These are phyloP conservation scores for Polietes domitor DNA, from an alignment of 2,888 invertebrate species.

Conservation along the genomic window DNA sequence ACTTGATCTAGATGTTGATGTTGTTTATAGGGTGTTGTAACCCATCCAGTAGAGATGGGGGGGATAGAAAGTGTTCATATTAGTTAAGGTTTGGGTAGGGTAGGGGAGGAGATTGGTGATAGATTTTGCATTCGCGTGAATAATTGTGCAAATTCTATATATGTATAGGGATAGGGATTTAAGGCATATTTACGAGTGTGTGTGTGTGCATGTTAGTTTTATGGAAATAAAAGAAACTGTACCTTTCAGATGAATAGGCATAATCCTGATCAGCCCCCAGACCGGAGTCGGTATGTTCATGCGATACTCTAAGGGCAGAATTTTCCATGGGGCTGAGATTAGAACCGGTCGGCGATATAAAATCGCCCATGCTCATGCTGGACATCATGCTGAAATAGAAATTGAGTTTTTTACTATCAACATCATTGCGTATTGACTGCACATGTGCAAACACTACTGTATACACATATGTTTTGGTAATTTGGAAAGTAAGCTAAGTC, in stretches of 20 bases:
- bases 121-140: not conserved
- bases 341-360: slow-evolving; percentile 80
- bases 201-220: not conserved
- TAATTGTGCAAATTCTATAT: slow-evolving; percentile 5
- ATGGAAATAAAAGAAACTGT: slow-evolving; percentile 56
- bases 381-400: slow-evolving; percentile 79
- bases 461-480: too few species aligned
- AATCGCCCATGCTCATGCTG: slow-evolving; percentile 81
- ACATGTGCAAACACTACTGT: too few species aligned
- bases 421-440: too few species aligned
- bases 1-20: slow-evolving; percentile 80
- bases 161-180: not conserved
- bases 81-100: not conserved
- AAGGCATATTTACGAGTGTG: not conserved
- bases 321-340: slow-evolving; percentile 80
- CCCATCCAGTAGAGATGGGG: not conserved
- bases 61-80: slow-evolving; percentile 4
- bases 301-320: slow-evolving; percentile 83
- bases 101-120: not conserved
- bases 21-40: not conserved
- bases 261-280: slow-evolving; percentile 89
- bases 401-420: too few species aligned
- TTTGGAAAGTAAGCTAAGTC: too few species aligned
- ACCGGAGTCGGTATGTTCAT: slow-evolving; percentile 90
- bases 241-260: slow-evolving; percentile 87